A percentile compares a stretch with the other conserved stretches of the same genome.
Evolutionary conservation across 2,797 vertebrate genomes (phyloP).

Genomic region (Spinus pinus): DNA sequence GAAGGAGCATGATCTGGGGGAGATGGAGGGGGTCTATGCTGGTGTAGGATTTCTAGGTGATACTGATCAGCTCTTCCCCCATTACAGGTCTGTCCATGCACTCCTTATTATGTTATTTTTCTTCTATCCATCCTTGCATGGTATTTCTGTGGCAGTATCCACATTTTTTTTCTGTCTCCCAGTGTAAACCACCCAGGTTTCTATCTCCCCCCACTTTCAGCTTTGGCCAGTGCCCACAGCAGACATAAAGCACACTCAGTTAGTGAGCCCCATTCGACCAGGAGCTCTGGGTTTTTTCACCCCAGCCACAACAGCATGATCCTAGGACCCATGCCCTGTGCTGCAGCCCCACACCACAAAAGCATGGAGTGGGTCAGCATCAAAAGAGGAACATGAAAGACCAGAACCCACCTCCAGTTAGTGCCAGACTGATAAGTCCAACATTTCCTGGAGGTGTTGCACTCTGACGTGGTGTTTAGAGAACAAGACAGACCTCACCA

Average conservation of each 20-base stretch:
- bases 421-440: not conserved
- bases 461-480: rapidly evolving
- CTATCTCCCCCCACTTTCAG: not conserved
- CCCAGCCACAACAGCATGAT: not conserved
- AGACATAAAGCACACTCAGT: not conserved
- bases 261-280: not conserved
- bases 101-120: not conserved
- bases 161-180: not conserved
- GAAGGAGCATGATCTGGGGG: not conserved
- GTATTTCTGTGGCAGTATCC: not conserved
- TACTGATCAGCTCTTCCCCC: not conserved
- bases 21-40: not conserved
- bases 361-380: not conserved
- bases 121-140: not conserved
- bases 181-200: not conserved
- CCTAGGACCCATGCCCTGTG: not conserved
- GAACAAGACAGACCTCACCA: not conserved
- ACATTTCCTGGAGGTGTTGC: not conserved
- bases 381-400: not conserved
- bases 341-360: not conserved
- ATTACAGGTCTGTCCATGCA: not conserved
- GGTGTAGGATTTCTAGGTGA: constrained; percentile 1
- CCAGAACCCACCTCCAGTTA: not conserved
- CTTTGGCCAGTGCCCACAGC: not conserved
- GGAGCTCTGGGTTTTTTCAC: not conserved